Conservation (phyloP, 2,888 invertebrate genomes). For the Myathropa florea region DNA sequence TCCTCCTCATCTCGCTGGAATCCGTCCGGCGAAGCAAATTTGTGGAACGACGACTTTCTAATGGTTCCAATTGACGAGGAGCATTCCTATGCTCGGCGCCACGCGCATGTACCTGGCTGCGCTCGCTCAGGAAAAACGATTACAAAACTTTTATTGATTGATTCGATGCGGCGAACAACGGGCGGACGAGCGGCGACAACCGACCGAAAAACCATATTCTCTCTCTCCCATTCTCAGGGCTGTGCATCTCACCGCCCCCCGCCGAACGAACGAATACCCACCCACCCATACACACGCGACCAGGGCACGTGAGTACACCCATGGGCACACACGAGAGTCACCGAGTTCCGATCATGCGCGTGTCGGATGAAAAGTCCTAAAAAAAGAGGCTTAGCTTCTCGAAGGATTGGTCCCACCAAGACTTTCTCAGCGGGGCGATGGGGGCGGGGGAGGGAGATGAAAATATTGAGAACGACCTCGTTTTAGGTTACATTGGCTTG, state of each 20-base stretch:
- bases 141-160: constrained; percentile 71
- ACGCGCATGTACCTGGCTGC: constrained; percentile 58
- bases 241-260: constrained; percentile 5
- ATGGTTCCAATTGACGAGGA: constrained; percentile 5
- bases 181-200: constrained; percentile 64
- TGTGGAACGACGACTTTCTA: background rate
- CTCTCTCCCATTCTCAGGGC: background rate
- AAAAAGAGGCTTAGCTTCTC: constrained; percentile 42
- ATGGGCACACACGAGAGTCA: constrained; percentile 26
- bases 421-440: background rate
- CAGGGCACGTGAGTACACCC: constrained; percentile 55
- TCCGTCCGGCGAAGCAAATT: background rate
- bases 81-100: constrained; percentile 19
- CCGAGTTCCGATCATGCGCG: constrained; percentile 62
- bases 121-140: constrained; percentile 13
- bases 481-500: constrained; percentile 56
- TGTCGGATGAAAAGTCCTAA: background rate
- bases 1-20: background rate
- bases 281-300: constrained; percentile 17
- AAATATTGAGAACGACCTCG: constrained; percentile 57
- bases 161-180: constrained; percentile 71
- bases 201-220: constrained; percentile 23
- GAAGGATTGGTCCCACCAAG: constrained; percentile 37
- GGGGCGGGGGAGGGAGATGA: background rate
- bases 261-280: background rate